Base-by-base conservation (phyloP, 2,113 vertebrate species). In the Centropristis striata region DNA sequence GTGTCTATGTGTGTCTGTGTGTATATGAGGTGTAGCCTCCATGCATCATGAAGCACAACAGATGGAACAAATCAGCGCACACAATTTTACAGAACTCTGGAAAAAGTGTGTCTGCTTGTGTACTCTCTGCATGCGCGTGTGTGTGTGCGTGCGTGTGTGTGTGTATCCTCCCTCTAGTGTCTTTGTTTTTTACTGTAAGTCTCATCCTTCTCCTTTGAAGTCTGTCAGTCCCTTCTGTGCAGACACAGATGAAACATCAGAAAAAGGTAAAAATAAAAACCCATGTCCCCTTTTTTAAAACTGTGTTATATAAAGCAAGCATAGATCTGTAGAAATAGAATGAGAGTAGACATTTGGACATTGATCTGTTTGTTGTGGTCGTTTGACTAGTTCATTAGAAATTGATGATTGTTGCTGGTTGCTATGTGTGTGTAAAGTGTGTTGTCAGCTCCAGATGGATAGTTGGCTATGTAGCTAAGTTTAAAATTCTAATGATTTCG, bases 121-220 rank as follows among this genome's bases (percentile, higher is more conserved):
- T 28, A 14, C 41, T 42, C 21, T 47, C 2, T 60, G n/a, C n/a
- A 27, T 46, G 16, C 32, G 41, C 54, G 65, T 46, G 41, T 69
- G 21, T 58, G 9, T 28, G 51, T 32, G 44, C 44, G 41, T 70
- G 58, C 59, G 37, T 60, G 51, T 75, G 13, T 76, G 13, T 73
- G 36, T 82, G 66, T 46, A 5, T 55, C 60, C 59, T 83, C 75
- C 81, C 81, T 80, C 78, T 88, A 84, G 87, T 92, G 73, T 85
- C 76, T 88, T 88, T 91, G 80, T 71, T 88, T 92, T 61, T 75
- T 64, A 54, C 66, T 44, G 21, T 49, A 64, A 71, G 74, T 78
- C 59, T 57, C 70, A 63, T 78, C 70, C 79, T 64, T 7, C 59
- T 63, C 28, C 20, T 90, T 91, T 90, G 86, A 92, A 83, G 80